Conservation (phyloP, 2,797 vertebrate species). For the Limnodromus scolopaceus region DNA sequence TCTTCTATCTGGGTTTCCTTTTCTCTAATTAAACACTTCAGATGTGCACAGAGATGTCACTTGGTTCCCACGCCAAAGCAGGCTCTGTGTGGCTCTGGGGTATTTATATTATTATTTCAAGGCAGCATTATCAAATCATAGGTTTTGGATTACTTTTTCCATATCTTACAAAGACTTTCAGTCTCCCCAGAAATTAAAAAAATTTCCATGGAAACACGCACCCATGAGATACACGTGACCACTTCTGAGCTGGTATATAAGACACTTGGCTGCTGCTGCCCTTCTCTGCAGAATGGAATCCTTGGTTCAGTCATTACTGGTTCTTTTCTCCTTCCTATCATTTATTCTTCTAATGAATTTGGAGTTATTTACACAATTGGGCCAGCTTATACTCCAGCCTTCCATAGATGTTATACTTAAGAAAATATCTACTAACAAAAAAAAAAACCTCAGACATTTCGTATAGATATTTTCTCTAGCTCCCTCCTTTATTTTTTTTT, state of each 20-base stretch:
- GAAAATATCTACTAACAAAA: neutral
- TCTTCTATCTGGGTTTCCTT: neutral
- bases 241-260: neutral
- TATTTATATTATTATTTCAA: neutral
- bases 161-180: neutral
- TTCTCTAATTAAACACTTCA: neutral
- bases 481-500: neutral
- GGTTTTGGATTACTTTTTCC: neutral
- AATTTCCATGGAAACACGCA: constrained; percentile 28
- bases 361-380: neutral
- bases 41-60: neutral
- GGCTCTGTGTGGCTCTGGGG: neutral
- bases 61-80: neutral
- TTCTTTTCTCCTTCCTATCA: neutral
- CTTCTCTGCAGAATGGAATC: neutral
- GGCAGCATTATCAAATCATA: neutral
- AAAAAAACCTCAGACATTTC: neutral
- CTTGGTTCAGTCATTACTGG: neutral
- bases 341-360: neutral
- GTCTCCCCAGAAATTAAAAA: constrained; percentile 11
- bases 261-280: neutral
- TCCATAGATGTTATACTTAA: neutral
- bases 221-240: neutral
- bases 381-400: neutral
- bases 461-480: neutral